Evolutionary conservation across 2,113 vertebrate genomes (phyloP).

Genomic region (Choloepus hoffmanni): DNA sequence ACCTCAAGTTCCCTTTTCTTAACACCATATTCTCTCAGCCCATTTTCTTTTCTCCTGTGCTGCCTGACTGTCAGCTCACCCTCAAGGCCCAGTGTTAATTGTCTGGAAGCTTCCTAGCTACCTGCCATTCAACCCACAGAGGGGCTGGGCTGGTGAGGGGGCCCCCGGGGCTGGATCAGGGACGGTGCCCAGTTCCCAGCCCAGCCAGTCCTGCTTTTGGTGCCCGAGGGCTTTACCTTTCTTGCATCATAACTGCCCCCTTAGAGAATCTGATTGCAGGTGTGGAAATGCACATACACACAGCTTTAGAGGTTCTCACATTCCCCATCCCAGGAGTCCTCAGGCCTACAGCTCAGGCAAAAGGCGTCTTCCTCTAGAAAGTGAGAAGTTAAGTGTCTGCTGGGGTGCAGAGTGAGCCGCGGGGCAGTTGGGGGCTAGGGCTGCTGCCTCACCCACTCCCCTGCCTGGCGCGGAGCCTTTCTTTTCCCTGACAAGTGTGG

Average conservation of each 20-base stretch:
- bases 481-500: slow-evolving; percentile 23
- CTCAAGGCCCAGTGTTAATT: background rate
- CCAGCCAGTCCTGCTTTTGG: too few relatives aligned
- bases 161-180: background rate
- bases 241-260: background rate
- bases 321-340: background rate
- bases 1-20: slow-evolving; percentile 54
- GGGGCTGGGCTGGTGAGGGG: background rate
- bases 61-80: background rate
- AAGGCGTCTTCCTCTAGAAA: background rate
- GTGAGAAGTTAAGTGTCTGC: background rate
- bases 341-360: background rate
- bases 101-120: background rate
- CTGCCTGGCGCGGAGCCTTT: background rate
- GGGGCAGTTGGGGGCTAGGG: background rate
- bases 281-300: background rate
- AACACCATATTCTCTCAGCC: background rate
- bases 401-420: background rate
- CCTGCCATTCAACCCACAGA: background rate
- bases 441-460: background rate
- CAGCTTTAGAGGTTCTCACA: background rate
- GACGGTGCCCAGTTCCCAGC: background rate
- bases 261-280: background rate
- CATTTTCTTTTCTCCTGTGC: background rate
- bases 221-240: background rate